Evolutionary conservation across 2,113 vertebrate genomes (phyloP), one percentile per base, ranked within the genome.

Genomic region (Nycticebus coucang): DNA sequence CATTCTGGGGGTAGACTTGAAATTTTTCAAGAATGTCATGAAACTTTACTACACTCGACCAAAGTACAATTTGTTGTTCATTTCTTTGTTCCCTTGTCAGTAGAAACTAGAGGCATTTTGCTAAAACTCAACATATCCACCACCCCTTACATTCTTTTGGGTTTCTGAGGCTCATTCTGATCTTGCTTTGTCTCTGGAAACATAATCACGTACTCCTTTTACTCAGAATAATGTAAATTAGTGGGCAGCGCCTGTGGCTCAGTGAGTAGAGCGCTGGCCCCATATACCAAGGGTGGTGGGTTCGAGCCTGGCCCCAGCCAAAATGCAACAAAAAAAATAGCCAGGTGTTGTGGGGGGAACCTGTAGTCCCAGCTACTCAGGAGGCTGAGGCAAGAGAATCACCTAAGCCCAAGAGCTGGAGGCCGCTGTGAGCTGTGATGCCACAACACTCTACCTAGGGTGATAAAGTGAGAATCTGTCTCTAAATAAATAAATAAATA

Each of bases 1-100:
- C 14, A 79, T 66, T 59, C 55, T 60, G 50, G 59, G 50, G 28
- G 30, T 77, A 89, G 41, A 89, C 80, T n/a, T 87, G 71, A 93
- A 79, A 79, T 94, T 95, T 95, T 53, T 95, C 30, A 57, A 89
- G n/a, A 53, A 78, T 92, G 83, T 60, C 64, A 74, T 28, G 26
- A 59, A 93, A 60, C 37, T 74, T 94, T 59, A 81, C 74, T 69
- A 5, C 13, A 75, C 21, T 71, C n/a, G 88, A 37, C 12, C 28
- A 90, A 93, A 72, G 53, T 89, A 82, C 0, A 41, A 19, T 79
- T 87, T 89, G 68, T 30, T 66, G 4, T 71, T 81, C 4, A 37
- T 21, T 69, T 93, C 45, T 37, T 86, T 60, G 3, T 59, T 24
- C 15, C 33, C 18, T 33, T 77, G 18, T 14, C 53, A 55, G 30